Base-by-base conservation (phyloP, 2,113 vertebrate species). In the Corvus cornix region DNA sequence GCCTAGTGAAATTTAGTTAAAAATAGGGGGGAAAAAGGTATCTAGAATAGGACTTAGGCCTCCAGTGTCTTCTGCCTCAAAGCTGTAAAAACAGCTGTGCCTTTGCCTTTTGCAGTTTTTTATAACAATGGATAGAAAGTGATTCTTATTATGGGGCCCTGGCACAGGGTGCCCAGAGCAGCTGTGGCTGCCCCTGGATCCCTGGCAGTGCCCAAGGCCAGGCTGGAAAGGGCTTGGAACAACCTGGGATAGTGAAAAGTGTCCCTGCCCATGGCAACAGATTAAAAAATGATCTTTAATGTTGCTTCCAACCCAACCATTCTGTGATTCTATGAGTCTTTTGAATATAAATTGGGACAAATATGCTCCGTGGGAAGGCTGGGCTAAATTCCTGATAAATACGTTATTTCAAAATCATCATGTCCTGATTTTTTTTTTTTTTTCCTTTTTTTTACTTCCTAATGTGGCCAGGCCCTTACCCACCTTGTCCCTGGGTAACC, bases 151-250 rank as follows among this genome's bases (percentile, higher is more conserved):
- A 2, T 9, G 8, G 6, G 41, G 30, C 11, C 21, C 13, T 33
- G 11, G 27, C 4, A 5, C 12, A 72, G 16, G 5, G 0, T n/a
- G 2, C 0, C n/a, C 67, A 73, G 52, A 58, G 37, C 0, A 37
- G 23, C 16, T 89, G 44, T 28, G 67, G 67, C 4, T 81, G 31
- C 5, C 15, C 17, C 58, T 39, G 69, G 56, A 16, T 49, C 43
- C 58, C 35, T 88, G 67, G 76, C 0, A 44, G 3, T 44, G 37
- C 0, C 52, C 68, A 33, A 52, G 28, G 27, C 33, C 52, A 52
- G 37, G 13, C 0, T 66, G 52, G 75, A 31, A 0, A 0, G 35
- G 35, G 20, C 10, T 85, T 17, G 53, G 55, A 60, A 18, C 22
- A 44, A 0, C 35, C 6, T 74, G 76, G 27, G 33, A 9, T 0